phyloP scores from a whole-genome alignment of 2,113 vertebrate species.

The Ascaphus truei region DNA sequence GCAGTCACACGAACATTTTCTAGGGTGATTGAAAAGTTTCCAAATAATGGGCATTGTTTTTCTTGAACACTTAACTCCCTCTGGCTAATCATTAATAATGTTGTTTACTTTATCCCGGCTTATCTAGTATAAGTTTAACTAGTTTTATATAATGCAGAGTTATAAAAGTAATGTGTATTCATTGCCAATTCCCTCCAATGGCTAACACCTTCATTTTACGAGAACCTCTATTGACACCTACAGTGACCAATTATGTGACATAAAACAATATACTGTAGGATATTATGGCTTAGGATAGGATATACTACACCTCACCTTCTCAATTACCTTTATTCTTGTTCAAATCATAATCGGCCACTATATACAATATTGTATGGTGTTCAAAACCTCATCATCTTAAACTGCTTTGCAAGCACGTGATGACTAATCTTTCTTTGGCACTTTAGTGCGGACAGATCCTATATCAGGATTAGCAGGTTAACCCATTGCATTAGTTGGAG shows the following conservation, averaged over 20 bases:
- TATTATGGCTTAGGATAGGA: background rate
- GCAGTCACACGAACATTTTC: conserved; percentile 43
- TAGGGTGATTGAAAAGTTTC: conserved; percentile 41
- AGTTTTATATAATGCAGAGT: conserved; percentile 27
- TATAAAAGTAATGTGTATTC: conserved; percentile 37
- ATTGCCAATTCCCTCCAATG: conserved; percentile 30
- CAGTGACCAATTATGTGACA: background rate
- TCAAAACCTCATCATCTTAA: too few relatives aligned
- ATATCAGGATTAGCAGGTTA: too few relatives aligned
- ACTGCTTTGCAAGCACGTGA: too few relatives aligned
- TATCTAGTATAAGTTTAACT: conserved; percentile 39
- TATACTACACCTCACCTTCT: background rate
- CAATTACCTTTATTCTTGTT: too few relatives aligned
- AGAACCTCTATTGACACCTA: background rate
- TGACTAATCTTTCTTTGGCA: too few relatives aligned
- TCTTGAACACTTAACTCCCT: conserved; percentile 38
- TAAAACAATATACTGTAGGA: too few relatives aligned
- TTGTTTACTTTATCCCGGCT: conserved; percentile 46
- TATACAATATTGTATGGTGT: too few relatives aligned
- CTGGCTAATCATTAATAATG: conserved; percentile 49
- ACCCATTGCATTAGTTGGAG: too few relatives aligned
- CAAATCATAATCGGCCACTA: too few relatives aligned
- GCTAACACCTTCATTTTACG: background rate
- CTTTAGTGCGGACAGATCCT: too few relatives aligned
- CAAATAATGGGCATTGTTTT: conserved; percentile 46